These are phyloP conservation scores for Drosophila mimica DNA, from an alignment of 2,888 invertebrate species.

Conservation along the genomic window DNA sequence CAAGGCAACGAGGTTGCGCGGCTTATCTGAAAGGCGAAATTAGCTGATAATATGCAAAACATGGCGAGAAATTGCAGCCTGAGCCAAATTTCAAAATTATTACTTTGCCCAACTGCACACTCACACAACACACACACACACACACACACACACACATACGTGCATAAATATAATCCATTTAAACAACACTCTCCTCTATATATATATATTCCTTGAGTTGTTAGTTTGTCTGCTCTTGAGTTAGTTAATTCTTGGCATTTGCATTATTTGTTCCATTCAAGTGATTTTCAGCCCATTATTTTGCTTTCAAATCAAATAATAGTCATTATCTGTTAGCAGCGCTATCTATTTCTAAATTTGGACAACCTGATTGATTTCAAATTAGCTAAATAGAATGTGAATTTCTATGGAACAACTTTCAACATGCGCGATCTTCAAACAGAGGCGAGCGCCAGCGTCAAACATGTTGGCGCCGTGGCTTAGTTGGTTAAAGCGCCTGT, in stretches of 20 bases:
- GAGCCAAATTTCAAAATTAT: constrained; percentile 75
- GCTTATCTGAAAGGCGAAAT: constrained; percentile 77
- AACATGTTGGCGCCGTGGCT: constrained; percentile 83
- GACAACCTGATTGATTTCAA: constrained; percentile 16
- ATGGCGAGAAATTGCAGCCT: constrained; percentile 75
- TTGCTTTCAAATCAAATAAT: constrained; percentile 10
- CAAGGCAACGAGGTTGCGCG: constrained; percentile 67
- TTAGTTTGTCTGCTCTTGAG: neutral
- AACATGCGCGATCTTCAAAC: constrained; percentile 23
- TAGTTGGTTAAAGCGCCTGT: constrained; percentile 85
- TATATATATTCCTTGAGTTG: constrained; percentile 6
- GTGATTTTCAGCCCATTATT: constrained; percentile 10
- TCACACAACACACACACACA: constrained; percentile 20
- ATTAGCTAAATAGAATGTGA: constrained; percentile 24
- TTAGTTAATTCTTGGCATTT: constrained; percentile 13
- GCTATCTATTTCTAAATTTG: constrained; percentile 24
- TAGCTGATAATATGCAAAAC: constrained; percentile 81
- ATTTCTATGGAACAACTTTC: constrained; percentile 1
- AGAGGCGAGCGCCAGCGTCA: rapidly evolving
- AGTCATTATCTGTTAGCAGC: constrained; percentile 14
- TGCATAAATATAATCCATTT: neutral
- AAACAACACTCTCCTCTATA: constrained; percentile 5
- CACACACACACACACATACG: neutral
- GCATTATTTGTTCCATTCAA: constrained; percentile 8
- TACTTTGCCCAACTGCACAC: constrained; percentile 67